Evolutionary conservation across 1,140 invertebrate species (phyloP).

Genomic region (Pollicipes pollicipes): DNA sequence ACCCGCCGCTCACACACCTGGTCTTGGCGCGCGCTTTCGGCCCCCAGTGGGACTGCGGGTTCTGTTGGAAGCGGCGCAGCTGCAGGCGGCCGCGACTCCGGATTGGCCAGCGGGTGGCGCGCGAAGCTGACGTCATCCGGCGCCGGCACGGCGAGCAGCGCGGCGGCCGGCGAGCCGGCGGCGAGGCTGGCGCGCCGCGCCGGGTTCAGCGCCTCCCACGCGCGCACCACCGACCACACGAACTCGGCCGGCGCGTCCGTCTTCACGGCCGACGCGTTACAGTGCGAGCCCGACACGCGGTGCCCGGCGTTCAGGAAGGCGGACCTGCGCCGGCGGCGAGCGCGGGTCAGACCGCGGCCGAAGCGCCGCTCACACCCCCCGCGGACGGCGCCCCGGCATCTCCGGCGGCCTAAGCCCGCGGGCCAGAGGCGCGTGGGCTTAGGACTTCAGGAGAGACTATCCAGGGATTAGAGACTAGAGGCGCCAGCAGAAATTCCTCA

Average conservation of each 20-base stretch:
- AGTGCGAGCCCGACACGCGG: constrained; percentile 79
- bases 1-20: constrained; percentile 2
- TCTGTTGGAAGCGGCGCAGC: constrained; percentile 62
- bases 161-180: constrained; percentile 13
- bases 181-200: constrained; percentile 21
- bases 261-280: constrained; percentile 70
- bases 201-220: constrained; percentile 54
- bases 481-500: too few species aligned
- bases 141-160: constrained; percentile 12
- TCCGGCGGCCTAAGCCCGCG: too few species aligned
- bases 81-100: constrained; percentile 51
- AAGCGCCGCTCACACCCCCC: too few species aligned
- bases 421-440: too few species aligned
- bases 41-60: constrained; percentile 73
- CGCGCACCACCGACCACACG: constrained; percentile 82
- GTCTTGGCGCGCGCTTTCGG: constrained; percentile 31
- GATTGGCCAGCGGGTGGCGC: constrained; percentile 53
- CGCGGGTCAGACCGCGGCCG: too few species aligned
- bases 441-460: too few species aligned
- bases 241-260: constrained; percentile 71
- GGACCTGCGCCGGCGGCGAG: too few species aligned
- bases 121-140: constrained; percentile 39
- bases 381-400: too few species aligned
- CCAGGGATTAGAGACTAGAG: too few species aligned
- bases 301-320: constrained; percentile 86